Percentiles rank a stretch among this genome's conserved stretches.
These are phyloP conservation scores for Varecia variegata DNA, from an alignment of 2,797 vertebrate genomes.

Conservation along the genomic window DNA sequence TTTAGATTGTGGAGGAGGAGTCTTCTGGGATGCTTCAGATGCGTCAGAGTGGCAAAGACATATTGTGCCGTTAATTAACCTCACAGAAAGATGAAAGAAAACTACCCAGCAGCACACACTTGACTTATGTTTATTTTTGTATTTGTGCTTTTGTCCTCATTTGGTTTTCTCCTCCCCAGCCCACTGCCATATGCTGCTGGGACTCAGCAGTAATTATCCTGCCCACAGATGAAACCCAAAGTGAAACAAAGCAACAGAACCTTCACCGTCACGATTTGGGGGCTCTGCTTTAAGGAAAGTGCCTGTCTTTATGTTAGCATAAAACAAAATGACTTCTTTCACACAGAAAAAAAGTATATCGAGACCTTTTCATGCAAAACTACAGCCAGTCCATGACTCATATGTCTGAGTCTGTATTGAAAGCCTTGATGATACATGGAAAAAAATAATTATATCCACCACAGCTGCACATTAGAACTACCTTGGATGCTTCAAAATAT, in stretches of 20 bases:
- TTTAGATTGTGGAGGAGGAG: constrained; percentile 75
- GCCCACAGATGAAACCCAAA: constrained; percentile 32
- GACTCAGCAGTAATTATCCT: constrained; percentile 69
- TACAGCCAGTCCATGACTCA: neutral
- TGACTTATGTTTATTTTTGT: constrained; percentile 80
- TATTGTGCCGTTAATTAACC: constrained; percentile 83
- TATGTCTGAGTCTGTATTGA: neutral
- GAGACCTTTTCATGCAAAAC: neutral
- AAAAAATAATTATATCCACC: neutral
- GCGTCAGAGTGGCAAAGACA: constrained; percentile 71
- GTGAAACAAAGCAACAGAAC: constrained; percentile 19
- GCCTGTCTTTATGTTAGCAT: neutral
- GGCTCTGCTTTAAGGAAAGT: neutral
- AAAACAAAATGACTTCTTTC: neutral
- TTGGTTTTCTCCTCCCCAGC: constrained; percentile 63
- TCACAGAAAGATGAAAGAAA: constrained; percentile 77
- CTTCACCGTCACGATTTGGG: neutral
- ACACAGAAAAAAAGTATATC: neutral
- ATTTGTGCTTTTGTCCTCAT: constrained; percentile 62
- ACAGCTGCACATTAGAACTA: neutral
- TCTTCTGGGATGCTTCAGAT: constrained; percentile 68
- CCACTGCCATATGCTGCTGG: constrained; percentile 71
- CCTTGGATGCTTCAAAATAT: neutral
- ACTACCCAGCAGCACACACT: constrained; percentile 72
- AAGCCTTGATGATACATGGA: neutral